Base-by-base conservation (phyloP, 2,113 vertebrate species). In the Rhinoderma darwinii region DNA sequence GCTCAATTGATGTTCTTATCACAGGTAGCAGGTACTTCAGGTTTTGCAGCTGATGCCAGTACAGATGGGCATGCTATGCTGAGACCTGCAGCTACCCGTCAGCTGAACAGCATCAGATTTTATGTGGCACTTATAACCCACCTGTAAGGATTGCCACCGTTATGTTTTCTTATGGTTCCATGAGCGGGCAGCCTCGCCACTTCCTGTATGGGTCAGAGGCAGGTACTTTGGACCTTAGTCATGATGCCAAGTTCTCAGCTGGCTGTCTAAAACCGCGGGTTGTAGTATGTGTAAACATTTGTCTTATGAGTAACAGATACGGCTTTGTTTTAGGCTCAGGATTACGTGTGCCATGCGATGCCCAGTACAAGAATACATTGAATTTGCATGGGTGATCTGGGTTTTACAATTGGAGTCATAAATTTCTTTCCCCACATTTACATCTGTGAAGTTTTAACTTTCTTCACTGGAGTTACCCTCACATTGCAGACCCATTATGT, bases 241-340 rank as follows among this genome's bases (percentile, higher is more conserved):
- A 77, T 27, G 27, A 47, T 81, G 78, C 54, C 78, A 81, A 18
- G 37, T 54, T 61, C 11, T 56, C 32, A 76, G 74, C 43, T 51
- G 75, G 44, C 27, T 50, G 1, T 41, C 7, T n/a, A 18, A 79
- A 39, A 22, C 47, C 50, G 39, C 50, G 5, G 22, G 9, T 8
- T 80, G 32, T 41, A n/a, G 25, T 61, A 80, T 61, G 5, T 39
- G 47, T 79, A 18, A 78, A 78, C 22, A 54, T 25, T 59, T 18
- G 18, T 74, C 37, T 27, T 14, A 12, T 44, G 39, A 11, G 22
- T 74, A 43, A 74, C 74, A 68, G 17, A 68, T 6, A 15, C 32
- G 35, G 14, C 63, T 35, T 35, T 68, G 63, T 35, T 68, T 17
- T 18, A 17, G 30, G 30, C 63, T 32, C 8, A 35, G 5, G 59